Percentiles rank a stretch among this genome's conserved stretches.
These are phyloP conservation scores for Caenorhabditis afra DNA, from an alignment of 2,888 invertebrate species.

Conservation along the genomic window DNA sequence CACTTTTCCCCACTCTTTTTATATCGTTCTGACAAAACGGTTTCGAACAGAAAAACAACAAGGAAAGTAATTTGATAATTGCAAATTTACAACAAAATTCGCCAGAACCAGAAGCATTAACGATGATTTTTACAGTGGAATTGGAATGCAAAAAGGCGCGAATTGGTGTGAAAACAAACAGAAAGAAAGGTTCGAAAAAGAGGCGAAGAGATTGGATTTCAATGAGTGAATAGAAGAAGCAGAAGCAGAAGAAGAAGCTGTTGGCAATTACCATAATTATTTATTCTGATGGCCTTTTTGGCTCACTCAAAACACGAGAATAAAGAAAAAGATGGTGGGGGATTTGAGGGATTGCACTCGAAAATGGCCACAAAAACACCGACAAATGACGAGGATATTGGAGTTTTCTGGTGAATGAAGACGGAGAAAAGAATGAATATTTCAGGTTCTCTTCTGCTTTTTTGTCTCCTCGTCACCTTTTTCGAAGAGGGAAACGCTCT, in stretches of 20 bases:
- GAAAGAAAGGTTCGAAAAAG: conserved; percentile 8
- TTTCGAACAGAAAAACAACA: not conserved
- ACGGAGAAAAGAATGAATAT: not conserved
- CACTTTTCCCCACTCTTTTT: not conserved
- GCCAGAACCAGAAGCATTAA: conserved; percentile 17
- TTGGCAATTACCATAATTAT: conserved; percentile 56
- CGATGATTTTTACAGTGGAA: conserved; percentile 15
- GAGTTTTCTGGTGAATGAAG: not conserved
- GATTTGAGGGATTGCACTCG: not conserved
- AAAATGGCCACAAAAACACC: too few species aligned
- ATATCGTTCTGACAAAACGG: not conserved
- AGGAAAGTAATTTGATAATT: conserved; percentile 1
- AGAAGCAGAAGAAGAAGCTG: conserved; percentile 18
- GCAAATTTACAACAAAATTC: not conserved
- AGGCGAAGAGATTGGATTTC: conserved; percentile 41
- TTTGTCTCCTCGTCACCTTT: conserved; percentile 22
- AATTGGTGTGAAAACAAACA: conserved; percentile 20
- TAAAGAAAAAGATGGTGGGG: not conserved
- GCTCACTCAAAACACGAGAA: not conserved
- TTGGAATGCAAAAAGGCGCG: not conserved
- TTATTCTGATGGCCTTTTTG: conserved; percentile 43
- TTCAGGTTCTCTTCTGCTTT: not conserved
- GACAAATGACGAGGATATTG: too few species aligned
- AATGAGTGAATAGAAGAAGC: conserved; percentile 1
- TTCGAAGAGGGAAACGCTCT: not conserved